Evolutionary conservation across 1,140 invertebrate species (phyloP).

Genomic region (Oreohelix idahoensis): DNA sequence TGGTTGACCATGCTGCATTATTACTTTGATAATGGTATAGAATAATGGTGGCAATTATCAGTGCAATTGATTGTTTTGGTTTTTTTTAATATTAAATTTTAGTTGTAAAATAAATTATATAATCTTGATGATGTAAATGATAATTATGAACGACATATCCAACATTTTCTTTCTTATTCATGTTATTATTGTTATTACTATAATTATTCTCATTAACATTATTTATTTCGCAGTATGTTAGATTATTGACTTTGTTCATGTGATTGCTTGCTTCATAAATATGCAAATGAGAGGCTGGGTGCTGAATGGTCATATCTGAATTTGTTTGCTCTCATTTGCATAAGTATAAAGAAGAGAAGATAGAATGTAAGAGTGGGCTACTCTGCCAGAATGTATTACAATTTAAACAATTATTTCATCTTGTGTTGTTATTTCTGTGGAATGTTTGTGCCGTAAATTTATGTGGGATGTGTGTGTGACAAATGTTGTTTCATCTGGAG

Average conservation of each 20-base stretch:
- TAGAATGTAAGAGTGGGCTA: background rate
- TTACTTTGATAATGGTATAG: too few relatives aligned
- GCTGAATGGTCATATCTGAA: background rate
- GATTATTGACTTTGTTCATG: constrained; percentile 19
- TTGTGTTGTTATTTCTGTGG: background rate
- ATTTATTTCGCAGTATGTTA: constrained; percentile 28
- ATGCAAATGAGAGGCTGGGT: constrained; percentile 6
- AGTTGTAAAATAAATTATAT: too few relatives aligned
- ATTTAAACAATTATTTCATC: background rate
- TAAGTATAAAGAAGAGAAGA: background rate
- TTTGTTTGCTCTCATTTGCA: constrained; percentile 3
- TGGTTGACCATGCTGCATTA: too few relatives aligned
- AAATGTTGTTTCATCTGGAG: too few relatives aligned
- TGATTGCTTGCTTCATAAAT: constrained; percentile 24
- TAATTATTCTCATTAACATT: constrained; percentile 11
- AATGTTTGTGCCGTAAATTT: too few relatives aligned
- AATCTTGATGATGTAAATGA: background rate
- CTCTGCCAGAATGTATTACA: constrained; percentile 30
- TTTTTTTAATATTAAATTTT: too few relatives aligned
- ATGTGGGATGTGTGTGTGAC: too few relatives aligned
- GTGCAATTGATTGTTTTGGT: too few relatives aligned
- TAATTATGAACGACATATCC: constrained; percentile 12
- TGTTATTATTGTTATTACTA: constrained; percentile 9
- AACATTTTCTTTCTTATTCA: background rate
- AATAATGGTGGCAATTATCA: too few relatives aligned